Percentiles rank a stretch among this genome's conserved stretches.
These are phyloP conservation scores for Elysia crispata DNA, from an alignment of 2,888 invertebrate genomes.

Conservation along the genomic window DNA sequence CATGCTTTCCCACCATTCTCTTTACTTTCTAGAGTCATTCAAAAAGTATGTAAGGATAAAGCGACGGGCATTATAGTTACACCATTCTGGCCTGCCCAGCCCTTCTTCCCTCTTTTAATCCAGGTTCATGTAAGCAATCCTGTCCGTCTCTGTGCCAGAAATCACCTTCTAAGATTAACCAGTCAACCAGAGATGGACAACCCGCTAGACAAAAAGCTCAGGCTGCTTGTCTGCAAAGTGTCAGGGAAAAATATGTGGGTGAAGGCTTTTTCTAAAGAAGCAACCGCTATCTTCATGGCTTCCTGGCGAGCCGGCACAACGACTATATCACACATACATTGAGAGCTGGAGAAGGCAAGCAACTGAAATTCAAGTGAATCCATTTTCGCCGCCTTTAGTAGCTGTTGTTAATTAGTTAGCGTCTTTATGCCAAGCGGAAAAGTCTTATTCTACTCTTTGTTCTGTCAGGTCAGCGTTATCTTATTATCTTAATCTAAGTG, in stretches of 20 bases:
- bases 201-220: not conserved
- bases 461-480: not conserved
- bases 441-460: not conserved
- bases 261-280: constrained; percentile 6
- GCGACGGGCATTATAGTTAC: constrained; percentile 40
- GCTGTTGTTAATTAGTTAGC: constrained; percentile 2
- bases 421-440: not conserved
- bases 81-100: constrained; percentile 42
- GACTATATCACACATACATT: not conserved
- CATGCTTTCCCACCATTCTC: constrained; percentile 51
- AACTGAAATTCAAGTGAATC: not conserved
- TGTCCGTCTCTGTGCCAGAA: constrained; percentile 11
- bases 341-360: constrained; percentile 3
- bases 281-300: constrained; percentile 7
- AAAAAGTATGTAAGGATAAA: constrained; percentile 41
- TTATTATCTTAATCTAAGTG: not conserved
- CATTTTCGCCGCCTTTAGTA: constrained; percentile 13
- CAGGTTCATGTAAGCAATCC: constrained; percentile 31
- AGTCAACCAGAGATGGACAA: not conserved
- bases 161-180: not conserved
- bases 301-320: not conserved
- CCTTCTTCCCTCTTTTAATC: constrained; percentile 31
- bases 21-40: constrained; percentile 35
- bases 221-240: constrained; percentile 1
- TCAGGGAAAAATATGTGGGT: not conserved